Evolutionary conservation across 2,113 vertebrate species (phyloP), one percentile per base, ranked within the genome.

Genomic region (Platichthys stellatus): DNA sequence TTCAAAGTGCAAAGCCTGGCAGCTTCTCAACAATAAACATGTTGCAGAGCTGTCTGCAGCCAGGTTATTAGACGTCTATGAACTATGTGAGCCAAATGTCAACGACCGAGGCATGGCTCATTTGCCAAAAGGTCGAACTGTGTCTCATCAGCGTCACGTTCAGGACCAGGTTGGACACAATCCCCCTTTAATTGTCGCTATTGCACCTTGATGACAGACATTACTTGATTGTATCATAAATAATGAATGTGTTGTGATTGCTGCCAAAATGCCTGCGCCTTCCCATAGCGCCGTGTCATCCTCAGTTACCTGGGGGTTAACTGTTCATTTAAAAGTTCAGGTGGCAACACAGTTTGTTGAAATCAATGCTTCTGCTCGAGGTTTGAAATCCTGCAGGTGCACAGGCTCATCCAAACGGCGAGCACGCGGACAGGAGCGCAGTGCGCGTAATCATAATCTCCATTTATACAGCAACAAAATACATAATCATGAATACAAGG

Each of bases 221-320:
- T 64, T 63, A 15, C 64, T 88, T 88, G 74, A 90, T 84, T 69
- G 81, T 85, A 89, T 81, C 69, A 89, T 93, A 78, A 76, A 90
- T 89, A 74, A 88, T 92, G 62, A 66, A 90, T 89, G 60, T 75
- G 4, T 72, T 86, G 68, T 81, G 77, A 86, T 86, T 87, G 84
- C 68, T 78, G 72, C 31, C 76, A 83, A 86, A 86, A 83, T 58
- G 43, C 53, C 28, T 68, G 65, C 64, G 23, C 76, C 61, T 57
- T 78, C 35, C 75, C 63, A 57, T 38, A 21, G 28, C 43, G 68
- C 54, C 11, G 26, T 62, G 72, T 64, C 81, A 75, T 26, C 69
- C 72, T 68, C 47, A 83, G 71, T 58, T 53, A 79, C 65, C 45
- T 57, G 2, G 18, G 60, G 65, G 56, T 78, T 63, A 69, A 78